Evolutionary conservation across 2,888 invertebrate genomes (phyloP).

Genomic region (Lamellibrachia columna): DNA sequence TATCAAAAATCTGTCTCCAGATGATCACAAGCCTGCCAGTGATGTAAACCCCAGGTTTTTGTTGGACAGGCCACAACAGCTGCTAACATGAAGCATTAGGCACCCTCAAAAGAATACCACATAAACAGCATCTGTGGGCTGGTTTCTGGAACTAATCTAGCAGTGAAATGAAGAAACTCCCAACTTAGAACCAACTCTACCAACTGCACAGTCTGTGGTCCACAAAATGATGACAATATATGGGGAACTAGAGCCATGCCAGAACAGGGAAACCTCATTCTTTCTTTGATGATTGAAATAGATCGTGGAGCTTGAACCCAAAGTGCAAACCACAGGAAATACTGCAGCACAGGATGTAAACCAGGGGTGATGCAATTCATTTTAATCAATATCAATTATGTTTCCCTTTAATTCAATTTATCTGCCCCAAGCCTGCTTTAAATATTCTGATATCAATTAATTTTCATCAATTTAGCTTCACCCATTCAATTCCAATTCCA

Average conservation of each 20-base stretch:
- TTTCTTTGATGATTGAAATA: not conserved
- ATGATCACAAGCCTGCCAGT: not conserved
- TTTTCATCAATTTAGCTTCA: not conserved
- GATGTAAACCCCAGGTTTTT: not conserved
- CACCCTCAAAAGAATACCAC: not conserved
- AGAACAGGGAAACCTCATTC: not conserved
- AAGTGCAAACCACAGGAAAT: not conserved
- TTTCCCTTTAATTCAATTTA: not conserved
- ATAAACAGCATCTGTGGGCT: not conserved
- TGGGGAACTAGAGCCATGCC: not conserved
- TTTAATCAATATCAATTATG: not conserved
- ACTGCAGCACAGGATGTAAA: not conserved
- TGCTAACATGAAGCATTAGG: not conserved
- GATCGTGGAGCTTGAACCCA: not conserved
- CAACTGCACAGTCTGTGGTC: not conserved
- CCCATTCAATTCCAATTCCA: not conserved
- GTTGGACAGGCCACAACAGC: not conserved
- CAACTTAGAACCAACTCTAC: not conserved
- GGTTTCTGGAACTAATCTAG: not conserved
- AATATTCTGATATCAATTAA: not conserved
- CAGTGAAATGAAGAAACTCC: not conserved
- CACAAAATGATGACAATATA: not conserved
- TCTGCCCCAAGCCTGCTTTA: not conserved
- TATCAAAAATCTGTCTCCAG: not conserved
- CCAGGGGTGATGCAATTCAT: not conserved